Evolutionary conservation across 2,113 vertebrate species (phyloP), one percentile per base, ranked within the genome.

Genomic region (Cynoglossus semilaevis): DNA sequence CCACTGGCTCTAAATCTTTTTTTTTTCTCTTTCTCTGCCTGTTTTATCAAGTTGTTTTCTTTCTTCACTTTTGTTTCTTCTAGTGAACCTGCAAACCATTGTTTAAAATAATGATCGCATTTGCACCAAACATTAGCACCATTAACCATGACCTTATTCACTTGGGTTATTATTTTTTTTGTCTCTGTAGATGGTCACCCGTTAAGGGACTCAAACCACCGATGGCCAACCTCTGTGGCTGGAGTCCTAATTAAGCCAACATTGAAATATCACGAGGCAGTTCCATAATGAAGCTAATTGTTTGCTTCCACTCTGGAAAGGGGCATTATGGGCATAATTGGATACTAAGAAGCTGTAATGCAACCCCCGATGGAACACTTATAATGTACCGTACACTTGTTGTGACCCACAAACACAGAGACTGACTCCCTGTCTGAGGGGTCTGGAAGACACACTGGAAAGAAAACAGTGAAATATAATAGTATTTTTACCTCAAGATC

Each of bases 171-270:
- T 58, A n/a, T 63, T 43, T 16, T 56, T 8, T 49, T 43, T 34
- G 29, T 50, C 15, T 58, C 12, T 57, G 61, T 67, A 69, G 59
- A 62, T 43, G 58, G 64, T 79, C 69, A 60, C 62, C 72, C 76
- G 77, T 63, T 72, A 34, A 53, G 72, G 75, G 76, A 84, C 36
- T 70, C 47, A 73, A 79, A 74, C 65, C 83, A 67, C 77, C 65
- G 57, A 72, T 70, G 73, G 57, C 55, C 74, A 19, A 55, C 61
- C 49, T 16, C 57, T 70, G 78, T 61, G 73, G 68, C 76, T 57
- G 15, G 8, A 84, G 72, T 64, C 61, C 79, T 83, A 81, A 85
- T 84, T 76, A 84, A 73, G 67, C 40, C 51, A 42, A 18, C 18
- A 37, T 41, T 68, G 58, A 76, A 65, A 67, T 67, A 78, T 61